phyloP scores from a whole-genome alignment of 2,113 vertebrate genomes.

The Poecile atricapillus region DNA sequence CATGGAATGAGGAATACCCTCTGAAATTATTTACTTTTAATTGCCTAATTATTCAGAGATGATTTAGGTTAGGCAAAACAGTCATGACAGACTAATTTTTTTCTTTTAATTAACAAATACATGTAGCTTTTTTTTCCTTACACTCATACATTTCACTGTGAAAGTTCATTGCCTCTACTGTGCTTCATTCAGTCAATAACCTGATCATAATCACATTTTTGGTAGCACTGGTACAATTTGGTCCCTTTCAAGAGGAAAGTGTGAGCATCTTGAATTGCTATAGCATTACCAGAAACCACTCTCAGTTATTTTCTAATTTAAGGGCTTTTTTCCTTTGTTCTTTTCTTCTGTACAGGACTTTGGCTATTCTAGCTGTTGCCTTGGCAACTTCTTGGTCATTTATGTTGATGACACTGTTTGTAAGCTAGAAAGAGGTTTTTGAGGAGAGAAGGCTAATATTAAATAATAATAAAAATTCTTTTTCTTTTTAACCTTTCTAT shows the following conservation, averaged over 20 bases:
- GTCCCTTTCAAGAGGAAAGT: background rate
- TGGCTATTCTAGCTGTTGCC: slow-evolving; percentile 46
- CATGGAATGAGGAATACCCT: background rate
- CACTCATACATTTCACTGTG: background rate
- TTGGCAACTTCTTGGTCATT: slow-evolving; percentile 67
- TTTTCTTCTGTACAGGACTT: slow-evolving; percentile 20
- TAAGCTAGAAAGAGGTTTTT: slow-evolving; percentile 36
- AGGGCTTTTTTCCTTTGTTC: background rate
- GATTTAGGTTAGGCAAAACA: background rate
- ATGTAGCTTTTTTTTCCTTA: background rate
- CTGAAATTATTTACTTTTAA: background rate
- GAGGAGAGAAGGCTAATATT: background rate
- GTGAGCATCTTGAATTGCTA: background rate
- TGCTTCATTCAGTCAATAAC: background rate
- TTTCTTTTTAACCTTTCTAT: background rate
- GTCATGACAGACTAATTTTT: background rate
- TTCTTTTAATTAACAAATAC: background rate
- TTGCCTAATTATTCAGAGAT: background rate
- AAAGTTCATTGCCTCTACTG: background rate
- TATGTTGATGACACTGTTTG: slow-evolving; percentile 46
- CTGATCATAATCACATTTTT: background rate
- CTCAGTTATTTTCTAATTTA: slow-evolving; percentile 1
- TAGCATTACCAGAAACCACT: background rate
- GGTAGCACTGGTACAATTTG: background rate
- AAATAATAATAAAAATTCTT: background rate